These are phyloP conservation scores for Bolinopsis microptera DNA, from an alignment of 37 sponge, comb jelly and placozoan genomes.

Conservation along the genomic window DNA sequence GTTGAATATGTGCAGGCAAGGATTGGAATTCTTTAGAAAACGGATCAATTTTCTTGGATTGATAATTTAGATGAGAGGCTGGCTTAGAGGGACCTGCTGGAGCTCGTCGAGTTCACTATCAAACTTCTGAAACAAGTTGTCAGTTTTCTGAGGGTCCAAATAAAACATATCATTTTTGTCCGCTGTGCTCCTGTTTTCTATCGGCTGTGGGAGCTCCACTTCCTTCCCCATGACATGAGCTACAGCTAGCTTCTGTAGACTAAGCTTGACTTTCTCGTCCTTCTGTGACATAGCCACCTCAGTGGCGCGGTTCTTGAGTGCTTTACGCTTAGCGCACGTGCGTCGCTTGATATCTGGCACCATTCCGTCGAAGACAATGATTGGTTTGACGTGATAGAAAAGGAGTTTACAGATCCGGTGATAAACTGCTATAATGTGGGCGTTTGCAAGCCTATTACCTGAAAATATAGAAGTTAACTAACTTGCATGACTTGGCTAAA, in stretches of 20 bases:
- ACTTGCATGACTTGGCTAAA: too few relatives aligned
- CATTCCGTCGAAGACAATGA: conserved; percentile 96
- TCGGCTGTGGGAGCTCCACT: background rate
- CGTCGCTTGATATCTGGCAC: conserved; percentile 83
- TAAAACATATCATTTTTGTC: conserved; percentile 44
- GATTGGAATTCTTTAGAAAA: conserved; percentile 70
- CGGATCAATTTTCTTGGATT: conserved; percentile 69
- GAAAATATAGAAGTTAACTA: too few relatives aligned
- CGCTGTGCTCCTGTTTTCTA: background rate
- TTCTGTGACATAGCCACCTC: background rate
- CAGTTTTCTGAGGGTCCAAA: background rate
- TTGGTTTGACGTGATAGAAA: conserved; percentile 87
- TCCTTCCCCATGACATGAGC: conserved; percentile 44
- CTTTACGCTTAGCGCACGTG: conserved; percentile 75
- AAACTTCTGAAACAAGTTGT: background rate
- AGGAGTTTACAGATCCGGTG: conserved; percentile 93
- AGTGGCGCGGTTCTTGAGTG: background rate
- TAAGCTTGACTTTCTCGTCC: background rate
- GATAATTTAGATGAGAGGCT: background rate
- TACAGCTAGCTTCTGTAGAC: conserved; percentile 9
- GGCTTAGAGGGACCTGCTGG: background rate
- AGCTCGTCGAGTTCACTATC: background rate
- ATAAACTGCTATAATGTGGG: conserved; percentile 86
- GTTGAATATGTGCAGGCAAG: conserved; percentile 89
- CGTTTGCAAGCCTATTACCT: conserved; percentile 69